phyloP scores from a whole-genome alignment of 2,113 vertebrate species.

The Stegastes partitus region DNA sequence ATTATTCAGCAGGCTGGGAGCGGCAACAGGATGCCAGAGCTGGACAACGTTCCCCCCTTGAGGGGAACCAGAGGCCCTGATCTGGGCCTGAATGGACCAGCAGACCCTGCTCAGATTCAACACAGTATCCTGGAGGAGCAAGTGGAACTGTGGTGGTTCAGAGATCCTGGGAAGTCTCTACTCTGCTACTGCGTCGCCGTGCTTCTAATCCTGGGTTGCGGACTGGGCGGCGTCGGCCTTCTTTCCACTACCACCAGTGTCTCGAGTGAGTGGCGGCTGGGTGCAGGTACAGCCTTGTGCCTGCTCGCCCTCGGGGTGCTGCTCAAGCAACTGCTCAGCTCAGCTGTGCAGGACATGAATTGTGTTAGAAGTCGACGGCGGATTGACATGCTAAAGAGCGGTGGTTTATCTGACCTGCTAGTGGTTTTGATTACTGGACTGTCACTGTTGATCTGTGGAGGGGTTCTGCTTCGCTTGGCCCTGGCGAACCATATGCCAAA shows the following conservation, averaged over 20 bases:
- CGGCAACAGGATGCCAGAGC: slow-evolving; percentile 85
- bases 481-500: slow-evolving; percentile 87
- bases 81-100: slow-evolving; percentile 52
- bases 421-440: slow-evolving; percentile 90
- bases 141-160: slow-evolving; percentile 98
- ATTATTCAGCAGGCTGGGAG: slow-evolving; percentile 49
- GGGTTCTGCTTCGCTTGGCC: slow-evolving; percentile 90
- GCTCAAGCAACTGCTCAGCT: slow-evolving; percentile 97
- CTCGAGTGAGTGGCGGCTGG: slow-evolving; percentile 95
- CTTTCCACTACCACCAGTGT: slow-evolving; percentile 95
- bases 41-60: slow-evolving; percentile 83
- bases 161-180: slow-evolving; percentile 91
- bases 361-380: slow-evolving; percentile 91
- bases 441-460: slow-evolving; percentile 89
- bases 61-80: slow-evolving; percentile 63
- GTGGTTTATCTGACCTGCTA: slow-evolving; percentile 90
- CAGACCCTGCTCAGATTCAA: slow-evolving; percentile 84
- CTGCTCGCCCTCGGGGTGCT: slow-evolving; percentile 93
- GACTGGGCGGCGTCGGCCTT: slow-evolving; percentile 91
- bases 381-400: slow-evolving; percentile 93
- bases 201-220: slow-evolving; percentile 91
- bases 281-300: slow-evolving; percentile 91
- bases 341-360: slow-evolving; percentile 98
- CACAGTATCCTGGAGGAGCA: slow-evolving; percentile 94
- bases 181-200: slow-evolving; percentile 93